phyloP scores from a whole-genome alignment of 2,888 invertebrate genomes.

The Ophonus ardosiacus region DNA sequence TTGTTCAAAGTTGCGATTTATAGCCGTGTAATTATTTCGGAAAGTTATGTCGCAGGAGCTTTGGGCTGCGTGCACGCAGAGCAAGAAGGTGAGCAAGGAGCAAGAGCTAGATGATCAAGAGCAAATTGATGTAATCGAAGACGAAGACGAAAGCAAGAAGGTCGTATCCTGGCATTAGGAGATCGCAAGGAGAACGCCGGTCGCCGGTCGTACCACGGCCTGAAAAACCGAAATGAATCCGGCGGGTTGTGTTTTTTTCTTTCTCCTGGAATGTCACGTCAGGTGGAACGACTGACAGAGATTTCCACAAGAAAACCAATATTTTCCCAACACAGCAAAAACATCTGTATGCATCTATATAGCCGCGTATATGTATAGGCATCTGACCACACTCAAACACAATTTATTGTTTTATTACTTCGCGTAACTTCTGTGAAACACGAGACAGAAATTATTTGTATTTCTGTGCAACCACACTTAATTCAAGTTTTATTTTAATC shows the following conservation, averaged over 20 bases:
- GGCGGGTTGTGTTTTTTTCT: conserved; percentile 46
- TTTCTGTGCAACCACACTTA: too few species aligned
- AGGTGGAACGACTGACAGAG: conserved; percentile 49
- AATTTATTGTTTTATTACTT: too few species aligned
- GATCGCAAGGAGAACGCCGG: not conserved
- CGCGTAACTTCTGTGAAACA: too few species aligned
- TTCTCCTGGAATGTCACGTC: conserved; percentile 45
- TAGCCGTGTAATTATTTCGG: conserved; percentile 61
- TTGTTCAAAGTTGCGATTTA: conserved; percentile 61
- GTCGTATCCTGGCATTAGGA: not conserved
- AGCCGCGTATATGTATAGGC: not conserved
- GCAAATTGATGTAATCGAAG: conserved; percentile 58
- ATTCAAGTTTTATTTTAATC: too few species aligned
- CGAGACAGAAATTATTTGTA: too few species aligned
- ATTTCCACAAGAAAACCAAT: conserved; percentile 55
- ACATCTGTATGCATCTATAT: conserved; percentile 45
- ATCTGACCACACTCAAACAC: not conserved
- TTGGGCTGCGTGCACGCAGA: conserved; percentile 28
- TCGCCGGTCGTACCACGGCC: conserved; percentile 21
- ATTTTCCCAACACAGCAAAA: conserved; percentile 37
- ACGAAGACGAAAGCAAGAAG: conserved; percentile 5
- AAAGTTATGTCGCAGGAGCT: conserved; percentile 56
- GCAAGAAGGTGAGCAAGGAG: conserved; percentile 20
- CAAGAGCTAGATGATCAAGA: conserved; percentile 45
- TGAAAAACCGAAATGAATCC: conserved; percentile 57